These are phyloP conservation scores for Malaclemys terrapin DNA, from an alignment of 2,113 vertebrate species.

Conservation along the genomic window DNA sequence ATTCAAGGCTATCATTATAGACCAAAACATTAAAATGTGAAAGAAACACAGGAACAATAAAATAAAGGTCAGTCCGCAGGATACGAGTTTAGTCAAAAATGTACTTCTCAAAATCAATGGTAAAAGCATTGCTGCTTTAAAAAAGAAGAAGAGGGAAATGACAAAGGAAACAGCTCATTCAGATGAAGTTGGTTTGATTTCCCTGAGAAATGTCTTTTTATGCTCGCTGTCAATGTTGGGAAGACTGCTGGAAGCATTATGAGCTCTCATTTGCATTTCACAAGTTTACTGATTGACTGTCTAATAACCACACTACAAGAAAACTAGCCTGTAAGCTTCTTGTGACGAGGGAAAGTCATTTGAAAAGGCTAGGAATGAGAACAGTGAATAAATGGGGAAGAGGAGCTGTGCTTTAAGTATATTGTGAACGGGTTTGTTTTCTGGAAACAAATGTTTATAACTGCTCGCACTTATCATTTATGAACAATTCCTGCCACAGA, in stretches of 20 bases:
- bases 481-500: neutral
- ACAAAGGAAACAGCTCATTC: conserved; percentile 45
- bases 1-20: conserved; percentile 32
- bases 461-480: neutral
- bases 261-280: conserved; percentile 41
- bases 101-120: neutral
- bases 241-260: neutral
- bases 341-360: neutral
- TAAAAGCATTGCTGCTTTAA: conserved; percentile 16
- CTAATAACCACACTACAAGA: neutral
- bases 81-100: conserved; percentile 51
- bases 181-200: conserved; percentile 17
- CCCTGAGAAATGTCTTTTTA: conserved; percentile 41
- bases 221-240: neutral
- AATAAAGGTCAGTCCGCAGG: conserved; percentile 52
- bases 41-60: neutral
- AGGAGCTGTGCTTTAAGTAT: neutral
- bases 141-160: conserved; percentile 5
- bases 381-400: neutral
- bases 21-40: conserved; percentile 28
- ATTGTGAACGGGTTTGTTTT: neutral
- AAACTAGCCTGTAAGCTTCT: neutral
- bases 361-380: neutral
- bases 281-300: conserved; percentile 12
- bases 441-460: neutral